Conservation (phyloP, 2,888 invertebrate genomes). For the Pammene aurita region DNA sequence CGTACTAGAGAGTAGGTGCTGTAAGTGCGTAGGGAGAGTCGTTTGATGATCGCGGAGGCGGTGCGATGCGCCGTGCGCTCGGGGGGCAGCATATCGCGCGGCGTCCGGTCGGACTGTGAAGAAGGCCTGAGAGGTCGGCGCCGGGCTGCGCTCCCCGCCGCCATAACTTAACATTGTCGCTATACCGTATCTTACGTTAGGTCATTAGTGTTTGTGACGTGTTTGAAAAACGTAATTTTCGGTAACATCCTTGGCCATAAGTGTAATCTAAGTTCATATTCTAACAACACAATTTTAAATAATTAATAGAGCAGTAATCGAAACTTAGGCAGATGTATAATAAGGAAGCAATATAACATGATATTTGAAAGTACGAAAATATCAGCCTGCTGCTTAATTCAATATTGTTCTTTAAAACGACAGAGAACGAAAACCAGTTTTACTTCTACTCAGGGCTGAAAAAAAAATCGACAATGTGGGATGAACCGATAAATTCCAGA, state of each 20-base stretch:
- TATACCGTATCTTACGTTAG: constrained; percentile 30
- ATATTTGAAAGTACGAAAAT: too few species aligned
- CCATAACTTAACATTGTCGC: constrained; percentile 34
- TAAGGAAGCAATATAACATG: too few species aligned
- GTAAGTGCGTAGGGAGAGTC: constrained; percentile 72
- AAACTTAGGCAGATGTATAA: too few species aligned
- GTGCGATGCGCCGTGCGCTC: constrained; percentile 73
- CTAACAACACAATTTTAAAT: too few species aligned
- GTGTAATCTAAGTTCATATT: neutral
- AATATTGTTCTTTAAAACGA: too few species aligned
- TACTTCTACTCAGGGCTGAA: too few species aligned
- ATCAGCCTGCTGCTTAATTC: too few species aligned
- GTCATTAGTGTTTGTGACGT: constrained; percentile 38
- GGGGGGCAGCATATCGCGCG: constrained; percentile 77
- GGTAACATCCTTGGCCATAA: constrained; percentile 26
- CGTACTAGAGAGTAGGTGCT: constrained; percentile 80
- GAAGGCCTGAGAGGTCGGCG: constrained; percentile 48
- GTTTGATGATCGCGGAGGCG: constrained; percentile 76
- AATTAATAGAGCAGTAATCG: too few species aligned
- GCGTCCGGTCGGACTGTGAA: constrained; percentile 67
- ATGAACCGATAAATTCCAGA: too few species aligned
- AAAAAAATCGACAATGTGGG: too few species aligned
- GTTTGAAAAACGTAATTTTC: constrained; percentile 29
- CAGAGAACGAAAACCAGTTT: too few species aligned
- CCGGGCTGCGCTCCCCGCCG: constrained; percentile 47